These are phyloP conservation scores for Trichechus manatus DNA, from an alignment of 2,113 vertebrate species.

Conservation along the genomic window DNA sequence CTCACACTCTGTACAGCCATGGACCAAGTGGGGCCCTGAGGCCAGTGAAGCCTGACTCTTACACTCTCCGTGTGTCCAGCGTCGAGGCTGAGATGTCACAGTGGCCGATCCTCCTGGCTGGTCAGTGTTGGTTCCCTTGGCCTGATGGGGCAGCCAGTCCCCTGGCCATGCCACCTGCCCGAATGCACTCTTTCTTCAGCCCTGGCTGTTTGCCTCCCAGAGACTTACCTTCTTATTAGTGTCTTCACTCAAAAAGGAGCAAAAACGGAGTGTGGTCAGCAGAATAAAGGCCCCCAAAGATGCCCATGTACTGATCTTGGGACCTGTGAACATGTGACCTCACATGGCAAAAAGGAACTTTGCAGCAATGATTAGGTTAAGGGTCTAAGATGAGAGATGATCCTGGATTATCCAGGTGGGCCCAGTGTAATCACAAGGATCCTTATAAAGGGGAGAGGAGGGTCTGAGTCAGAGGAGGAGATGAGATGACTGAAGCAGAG, in stretches of 20 bases:
- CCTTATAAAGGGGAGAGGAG: not conserved
- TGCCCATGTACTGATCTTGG: not conserved
- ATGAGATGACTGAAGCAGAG: not conserved
- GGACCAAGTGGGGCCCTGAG: too few relatives aligned
- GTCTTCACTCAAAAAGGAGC: not conserved
- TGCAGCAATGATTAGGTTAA: not conserved
- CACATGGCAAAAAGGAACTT: not conserved
- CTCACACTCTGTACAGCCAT: too few relatives aligned
- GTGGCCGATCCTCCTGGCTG: not conserved
- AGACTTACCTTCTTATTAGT: too few relatives aligned
- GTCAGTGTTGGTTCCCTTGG: not conserved
- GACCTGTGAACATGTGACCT: not conserved
- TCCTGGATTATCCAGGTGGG: not conserved
- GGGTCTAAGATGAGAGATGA: not conserved
- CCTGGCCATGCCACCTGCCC: not conserved
- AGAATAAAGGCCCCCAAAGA: not conserved
- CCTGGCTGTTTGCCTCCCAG: not conserved
- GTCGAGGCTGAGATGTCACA: not conserved
- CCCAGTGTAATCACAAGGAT: not conserved
- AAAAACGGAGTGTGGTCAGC: too few relatives aligned
- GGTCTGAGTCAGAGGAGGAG: not conserved
- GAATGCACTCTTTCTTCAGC: not conserved
- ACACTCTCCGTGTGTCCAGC: not conserved
- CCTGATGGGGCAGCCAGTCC: too few relatives aligned
- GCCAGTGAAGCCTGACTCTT: too few relatives aligned